These are phyloP conservation scores for Leucoraja ocellata DNA, from an alignment of 2,797 vertebrate genomes.

Conservation along the genomic window DNA sequence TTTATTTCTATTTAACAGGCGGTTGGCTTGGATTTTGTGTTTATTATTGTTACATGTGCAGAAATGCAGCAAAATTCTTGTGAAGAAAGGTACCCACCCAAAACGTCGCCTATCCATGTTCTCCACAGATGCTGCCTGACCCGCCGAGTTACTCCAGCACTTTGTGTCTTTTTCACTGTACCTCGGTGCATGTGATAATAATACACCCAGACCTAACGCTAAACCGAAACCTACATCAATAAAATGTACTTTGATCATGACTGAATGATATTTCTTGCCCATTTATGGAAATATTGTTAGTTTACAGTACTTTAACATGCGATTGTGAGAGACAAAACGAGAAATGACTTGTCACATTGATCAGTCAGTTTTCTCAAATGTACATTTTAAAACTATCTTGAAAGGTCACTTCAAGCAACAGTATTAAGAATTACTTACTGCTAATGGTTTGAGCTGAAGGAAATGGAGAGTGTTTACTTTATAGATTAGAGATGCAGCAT, in stretches of 20 bases:
- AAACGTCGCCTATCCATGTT: no score
- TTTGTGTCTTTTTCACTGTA: no score
- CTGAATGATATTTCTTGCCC: not conserved
- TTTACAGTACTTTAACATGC: not conserved
- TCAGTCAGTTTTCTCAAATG: not conserved
- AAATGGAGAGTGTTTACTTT: not conserved
- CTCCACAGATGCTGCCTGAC: no score
- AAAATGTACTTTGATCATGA: not conserved
- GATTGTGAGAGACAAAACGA: not conserved
- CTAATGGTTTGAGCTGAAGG: not conserved
- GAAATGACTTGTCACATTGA: not conserved
- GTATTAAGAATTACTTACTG: not conserved
- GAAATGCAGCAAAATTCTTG: no score
- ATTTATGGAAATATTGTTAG: not conserved
- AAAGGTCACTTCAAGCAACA: not conserved
- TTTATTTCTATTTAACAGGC: no score
- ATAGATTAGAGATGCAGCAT: no score
- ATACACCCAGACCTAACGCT: no score
- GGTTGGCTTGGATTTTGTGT: no score
- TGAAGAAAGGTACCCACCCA: no score
- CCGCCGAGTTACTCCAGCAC: no score
- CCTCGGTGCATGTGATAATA: no score
- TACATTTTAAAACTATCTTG: not conserved
- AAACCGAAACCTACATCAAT: not conserved
- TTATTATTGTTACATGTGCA: no score